phyloP scores from a whole-genome alignment of 2,888 invertebrate species.

The Myopa testacea region DNA sequence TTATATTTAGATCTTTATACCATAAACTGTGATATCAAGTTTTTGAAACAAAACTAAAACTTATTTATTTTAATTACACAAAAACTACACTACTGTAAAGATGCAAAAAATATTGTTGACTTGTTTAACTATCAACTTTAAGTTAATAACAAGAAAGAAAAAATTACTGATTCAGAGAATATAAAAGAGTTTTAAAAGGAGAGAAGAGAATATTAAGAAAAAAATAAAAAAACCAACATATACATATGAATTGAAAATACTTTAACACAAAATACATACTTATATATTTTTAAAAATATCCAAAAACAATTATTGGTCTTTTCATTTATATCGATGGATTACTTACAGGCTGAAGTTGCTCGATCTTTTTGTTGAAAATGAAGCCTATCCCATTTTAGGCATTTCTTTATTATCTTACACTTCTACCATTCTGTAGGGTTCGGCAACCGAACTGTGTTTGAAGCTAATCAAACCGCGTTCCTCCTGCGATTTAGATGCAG shows the following conservation, averaged over 20 bases:
- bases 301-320: slow-evolving; percentile 12
- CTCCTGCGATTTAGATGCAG: too few relatives aligned
- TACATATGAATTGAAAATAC: slow-evolving; percentile 17
- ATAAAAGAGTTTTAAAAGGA: not conserved
- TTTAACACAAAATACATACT: slow-evolving; percentile 17
- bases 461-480: too few relatives aligned
- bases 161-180: not conserved
- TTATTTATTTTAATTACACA: slow-evolving; percentile 25
- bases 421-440: too few relatives aligned
- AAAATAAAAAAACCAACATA: not conserved
- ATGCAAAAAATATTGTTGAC: not conserved
- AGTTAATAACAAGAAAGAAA: not conserved
- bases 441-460: too few relatives aligned
- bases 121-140: not conserved
- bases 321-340: not conserved
- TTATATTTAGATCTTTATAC: slow-evolving; percentile 35
- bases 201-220: not conserved
- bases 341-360: too few relatives aligned
- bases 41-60: slow-evolving; percentile 52
- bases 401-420: too few relatives aligned
- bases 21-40: slow-evolving; percentile 66
- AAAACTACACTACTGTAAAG: slow-evolving; percentile 24
- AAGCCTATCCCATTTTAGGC: too few relatives aligned
- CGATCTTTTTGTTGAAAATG: too few relatives aligned
- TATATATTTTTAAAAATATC: slow-evolving; percentile 36